Evolutionary conservation across 2,797 vertebrate species (phyloP).

Genomic region (Chanos chanos): DNA sequence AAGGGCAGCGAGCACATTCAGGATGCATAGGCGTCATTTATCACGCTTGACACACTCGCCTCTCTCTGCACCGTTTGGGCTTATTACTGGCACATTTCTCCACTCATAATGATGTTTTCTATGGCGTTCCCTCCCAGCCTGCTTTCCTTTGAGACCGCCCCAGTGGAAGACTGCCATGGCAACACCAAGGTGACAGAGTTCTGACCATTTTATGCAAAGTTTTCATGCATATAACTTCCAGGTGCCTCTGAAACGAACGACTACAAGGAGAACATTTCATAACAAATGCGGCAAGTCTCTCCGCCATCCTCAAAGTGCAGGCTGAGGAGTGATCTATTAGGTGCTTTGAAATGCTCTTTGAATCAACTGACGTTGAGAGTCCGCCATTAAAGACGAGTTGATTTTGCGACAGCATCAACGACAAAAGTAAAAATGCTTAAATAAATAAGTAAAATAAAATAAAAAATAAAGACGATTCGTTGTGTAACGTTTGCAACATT

Average conservation of each 20-base stretch:
- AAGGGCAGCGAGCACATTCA: conserved; percentile 71
- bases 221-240: conserved; percentile 54
- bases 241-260: too few relatives aligned
- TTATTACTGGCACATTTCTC: conserved; percentile 73
- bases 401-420: too few relatives aligned
- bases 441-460: neutral
- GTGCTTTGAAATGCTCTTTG: neutral
- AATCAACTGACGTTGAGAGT: too few relatives aligned
- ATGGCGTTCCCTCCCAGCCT: conserved; percentile 41
- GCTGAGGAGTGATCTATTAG: conserved; percentile 49
- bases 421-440: neutral
- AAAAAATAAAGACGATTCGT: conserved; percentile 33
- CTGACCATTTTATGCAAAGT: conserved; percentile 51
- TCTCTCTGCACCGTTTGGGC: conserved; percentile 68
- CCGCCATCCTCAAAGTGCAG: conserved; percentile 42
- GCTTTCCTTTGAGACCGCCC: conserved; percentile 63
- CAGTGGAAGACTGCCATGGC: conserved; percentile 62
- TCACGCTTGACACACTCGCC: conserved; percentile 71
- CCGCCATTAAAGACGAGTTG: too few relatives aligned
- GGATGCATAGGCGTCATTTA: conserved; percentile 68
- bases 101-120: conserved; percentile 72
- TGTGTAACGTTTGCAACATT: conserved; percentile 50
- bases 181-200: conserved; percentile 68
- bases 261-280: too few relatives aligned
- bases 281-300: too few relatives aligned